These are phyloP conservation scores for Phylloscopus trochiloides DNA, from an alignment of 2,113 vertebrate species.

Conservation along the genomic window DNA sequence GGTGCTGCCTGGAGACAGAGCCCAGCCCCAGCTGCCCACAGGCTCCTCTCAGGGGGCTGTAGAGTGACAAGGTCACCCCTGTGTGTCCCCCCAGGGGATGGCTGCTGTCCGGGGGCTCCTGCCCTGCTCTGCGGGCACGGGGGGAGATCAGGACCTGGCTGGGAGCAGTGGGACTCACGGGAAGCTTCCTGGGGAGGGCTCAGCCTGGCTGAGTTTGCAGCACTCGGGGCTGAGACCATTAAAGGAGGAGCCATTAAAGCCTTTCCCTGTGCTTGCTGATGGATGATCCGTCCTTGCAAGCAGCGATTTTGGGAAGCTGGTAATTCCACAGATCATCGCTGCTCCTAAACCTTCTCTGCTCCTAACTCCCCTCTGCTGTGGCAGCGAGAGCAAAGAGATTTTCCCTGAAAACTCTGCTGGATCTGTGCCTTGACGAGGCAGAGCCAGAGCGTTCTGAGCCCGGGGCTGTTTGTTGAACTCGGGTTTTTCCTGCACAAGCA, in stretches of 20 bases:
- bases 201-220: accelerated
- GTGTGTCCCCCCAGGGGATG: neutral
- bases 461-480: neutral
- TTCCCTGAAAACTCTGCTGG: neutral
- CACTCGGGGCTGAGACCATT: neutral
- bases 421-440: neutral
- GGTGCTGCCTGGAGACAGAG: neutral
- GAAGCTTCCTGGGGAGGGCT: neutral
- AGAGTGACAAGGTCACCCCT: neutral
- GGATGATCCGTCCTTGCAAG: neutral
- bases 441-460: neutral
- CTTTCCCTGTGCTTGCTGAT: neutral
- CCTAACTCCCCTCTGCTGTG: neutral
- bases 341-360: neutral
- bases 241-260: neutral
- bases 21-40: neutral
- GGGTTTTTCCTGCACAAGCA: neutral
- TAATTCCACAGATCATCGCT: neutral
- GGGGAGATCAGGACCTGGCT: neutral
- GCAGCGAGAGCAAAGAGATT: neutral
- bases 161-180: accelerated
- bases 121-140: neutral
- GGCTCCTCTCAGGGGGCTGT: neutral
- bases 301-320: neutral
- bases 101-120: accelerated